phyloP scores from a whole-genome alignment of 2,888 invertebrate species.

The Drosophila anomalata region DNA sequence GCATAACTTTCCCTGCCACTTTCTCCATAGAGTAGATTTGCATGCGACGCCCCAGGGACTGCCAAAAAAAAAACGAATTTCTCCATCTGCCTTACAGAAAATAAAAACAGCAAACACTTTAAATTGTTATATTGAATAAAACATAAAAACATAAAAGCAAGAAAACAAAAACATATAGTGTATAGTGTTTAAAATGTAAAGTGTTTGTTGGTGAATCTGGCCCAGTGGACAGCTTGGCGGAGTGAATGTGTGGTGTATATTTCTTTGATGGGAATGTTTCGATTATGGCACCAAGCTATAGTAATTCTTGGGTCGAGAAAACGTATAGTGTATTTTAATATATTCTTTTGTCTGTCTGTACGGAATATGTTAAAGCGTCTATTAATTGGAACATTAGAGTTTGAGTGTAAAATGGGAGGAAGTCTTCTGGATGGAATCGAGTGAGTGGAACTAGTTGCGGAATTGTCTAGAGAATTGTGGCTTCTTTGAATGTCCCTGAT shows the following conservation, averaged over 20 bases:
- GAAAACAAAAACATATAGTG: not conserved
- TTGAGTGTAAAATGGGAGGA: not conserved
- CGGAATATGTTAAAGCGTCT: not conserved
- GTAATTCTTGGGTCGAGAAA: not conserved
- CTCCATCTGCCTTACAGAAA: too few relatives aligned
- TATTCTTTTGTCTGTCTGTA: not conserved
- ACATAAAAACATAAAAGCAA: not conserved
- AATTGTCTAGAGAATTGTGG: too few relatives aligned
- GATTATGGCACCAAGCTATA: not conserved
- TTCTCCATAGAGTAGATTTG: conserved; percentile 61
- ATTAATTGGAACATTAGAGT: not conserved
- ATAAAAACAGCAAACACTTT: not conserved
- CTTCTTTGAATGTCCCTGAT: not conserved
- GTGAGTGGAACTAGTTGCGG: not conserved
- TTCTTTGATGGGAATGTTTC: not conserved
- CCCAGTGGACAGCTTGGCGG: not conserved
- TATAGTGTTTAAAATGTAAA: not conserved
- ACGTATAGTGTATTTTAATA: not conserved
- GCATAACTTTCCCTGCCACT: conserved; percentile 60
- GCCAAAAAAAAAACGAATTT: not conserved
- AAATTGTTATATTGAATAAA: not conserved
- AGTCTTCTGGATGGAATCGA: not conserved
- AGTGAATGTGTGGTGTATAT: not conserved
- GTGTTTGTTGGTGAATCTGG: not conserved
- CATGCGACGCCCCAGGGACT: conserved; percentile 69